Evolutionary conservation across 2,888 invertebrate genomes (phyloP).

Genomic region (Omphaloscelis lunosa): DNA sequence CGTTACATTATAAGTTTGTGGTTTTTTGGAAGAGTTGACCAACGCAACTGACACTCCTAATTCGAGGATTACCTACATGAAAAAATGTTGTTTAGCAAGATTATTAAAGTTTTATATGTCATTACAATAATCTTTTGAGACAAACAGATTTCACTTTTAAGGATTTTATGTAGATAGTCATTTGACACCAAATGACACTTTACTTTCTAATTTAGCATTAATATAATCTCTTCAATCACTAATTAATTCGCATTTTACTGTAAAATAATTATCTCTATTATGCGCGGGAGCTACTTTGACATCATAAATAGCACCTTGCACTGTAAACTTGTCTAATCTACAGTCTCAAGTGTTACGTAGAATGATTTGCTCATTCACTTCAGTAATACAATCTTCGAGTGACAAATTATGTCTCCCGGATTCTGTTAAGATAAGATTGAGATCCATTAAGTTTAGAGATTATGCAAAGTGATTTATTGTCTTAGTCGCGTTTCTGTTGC

Average conservation of each 20-base stretch:
- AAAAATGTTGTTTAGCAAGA: slow-evolving; percentile 20
- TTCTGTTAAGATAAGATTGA: slow-evolving; percentile 59
- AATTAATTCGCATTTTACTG: slow-evolving; percentile 19
- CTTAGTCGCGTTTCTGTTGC: slow-evolving; percentile 51
- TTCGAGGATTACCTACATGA: slow-evolving; percentile 35
- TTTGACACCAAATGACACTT: slow-evolving; percentile 22
- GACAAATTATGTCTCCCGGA: slow-evolving; percentile 66
- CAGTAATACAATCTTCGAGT: slow-evolving; percentile 57
- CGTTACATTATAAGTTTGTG: slow-evolving; percentile 7
- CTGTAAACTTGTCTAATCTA: slow-evolving; percentile 39
- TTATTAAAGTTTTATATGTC: slow-evolving; percentile 14
- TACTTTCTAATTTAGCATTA: slow-evolving; percentile 45
- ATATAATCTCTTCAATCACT: slow-evolving; percentile 33
- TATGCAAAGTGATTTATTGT: slow-evolving; percentile 67
- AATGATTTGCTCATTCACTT: slow-evolving; percentile 64
- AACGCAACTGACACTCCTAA: slow-evolving; percentile 17
- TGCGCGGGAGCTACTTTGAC: slow-evolving; percentile 35
- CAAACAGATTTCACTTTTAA: slow-evolving; percentile 36
- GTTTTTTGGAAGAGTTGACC: background rate
- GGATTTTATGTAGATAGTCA: background rate
- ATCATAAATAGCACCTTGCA: slow-evolving; percentile 47
- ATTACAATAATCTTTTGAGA: background rate
- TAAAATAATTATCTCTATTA: slow-evolving; percentile 31
- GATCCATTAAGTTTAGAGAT: slow-evolving; percentile 61
- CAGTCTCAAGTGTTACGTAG: slow-evolving; percentile 40